A percentile compares a stretch with the other conserved stretches of the same genome.
phyloP scores from a whole-genome alignment of 2,113 vertebrate species.

The Hystrix cristata region DNA sequence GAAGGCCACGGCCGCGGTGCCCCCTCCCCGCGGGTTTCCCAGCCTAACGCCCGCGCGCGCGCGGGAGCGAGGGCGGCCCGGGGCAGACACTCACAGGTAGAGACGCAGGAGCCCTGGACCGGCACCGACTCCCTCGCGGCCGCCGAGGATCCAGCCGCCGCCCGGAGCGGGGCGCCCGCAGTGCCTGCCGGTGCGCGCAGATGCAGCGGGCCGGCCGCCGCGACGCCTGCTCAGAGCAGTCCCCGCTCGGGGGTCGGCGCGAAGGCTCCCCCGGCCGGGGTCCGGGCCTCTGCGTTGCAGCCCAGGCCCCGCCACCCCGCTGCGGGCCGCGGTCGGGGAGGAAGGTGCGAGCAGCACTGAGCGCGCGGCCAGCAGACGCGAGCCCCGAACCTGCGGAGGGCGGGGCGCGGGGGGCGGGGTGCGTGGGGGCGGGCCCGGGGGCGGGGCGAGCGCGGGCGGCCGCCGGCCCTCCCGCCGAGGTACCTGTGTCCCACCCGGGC shows the following conservation, averaged over 20 bases:
- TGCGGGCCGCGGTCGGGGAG: accelerated
- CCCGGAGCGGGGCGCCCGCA: not conserved
- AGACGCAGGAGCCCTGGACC: not conserved
- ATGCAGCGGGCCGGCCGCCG: not conserved
- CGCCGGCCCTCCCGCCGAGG: not conserved
- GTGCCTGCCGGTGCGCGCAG: not conserved
- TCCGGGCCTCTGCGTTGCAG: not conserved
- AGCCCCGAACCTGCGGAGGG: slow-evolving; percentile 75
- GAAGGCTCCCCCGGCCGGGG: not conserved
- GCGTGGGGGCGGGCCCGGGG: slow-evolving; percentile 4
- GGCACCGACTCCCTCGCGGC: slow-evolving; percentile 59
- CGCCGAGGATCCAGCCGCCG: not conserved
- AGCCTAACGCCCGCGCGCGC: not conserved
- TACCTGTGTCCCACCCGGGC: slow-evolving; percentile 37
- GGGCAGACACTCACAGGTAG: not conserved
- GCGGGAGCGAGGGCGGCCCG: not conserved
- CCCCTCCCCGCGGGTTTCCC: not conserved
- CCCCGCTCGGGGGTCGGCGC: not conserved
- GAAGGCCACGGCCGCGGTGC: not conserved
- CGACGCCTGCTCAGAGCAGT: slow-evolving; percentile 15
- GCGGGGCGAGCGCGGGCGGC: not conserved
- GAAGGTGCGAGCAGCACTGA: slow-evolving; percentile 57
- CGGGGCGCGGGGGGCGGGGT: slow-evolving; percentile 60
- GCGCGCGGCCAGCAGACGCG: not conserved
- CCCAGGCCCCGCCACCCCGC: not conserved